Evolutionary conservation across 2,113 vertebrate genomes (phyloP), one percentile per base, ranked within the genome.

Genomic region (Arizona elegans): DNA sequence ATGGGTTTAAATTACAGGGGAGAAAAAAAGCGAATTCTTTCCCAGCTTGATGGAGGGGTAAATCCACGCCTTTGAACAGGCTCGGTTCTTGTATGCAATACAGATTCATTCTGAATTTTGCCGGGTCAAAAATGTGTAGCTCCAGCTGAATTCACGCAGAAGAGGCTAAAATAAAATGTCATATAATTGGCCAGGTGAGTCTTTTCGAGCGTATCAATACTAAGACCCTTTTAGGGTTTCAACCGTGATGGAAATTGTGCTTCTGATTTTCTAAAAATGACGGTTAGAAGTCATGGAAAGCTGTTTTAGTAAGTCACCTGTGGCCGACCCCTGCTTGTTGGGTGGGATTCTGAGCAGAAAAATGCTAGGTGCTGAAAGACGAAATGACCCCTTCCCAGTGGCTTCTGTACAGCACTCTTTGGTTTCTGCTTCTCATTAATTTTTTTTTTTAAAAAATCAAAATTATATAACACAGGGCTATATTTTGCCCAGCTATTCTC

Each of bases 381-480:
- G 8, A 11, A 38, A 59, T 9, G 0, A 11, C 8, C 13, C 5
- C 17, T 5, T n/a, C 52, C 1, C 24, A 0, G 43, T 5, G 6
- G 4, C 81, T 53, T 26, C 26, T 2, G 52, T 6, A 87, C 23
- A 86, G 9, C 53, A 26, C 4, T 2, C 85, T n/a, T 53, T 26
- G 62, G 29, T 70, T n/a, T 75, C n/a, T 0, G 5, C n/a, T 75
- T 75, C n/a, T 75, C 65, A 75, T 62, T 26, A 62, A 26, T 8
- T 59, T 62, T 26, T 58, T 23, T 23, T 23, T 59, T 21, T 3
- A 62, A 59, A 9, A 62, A 12, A 29, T 75, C 26, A 70, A n/a
- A 75, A 75, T 75, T 33, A 75, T 75, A 33, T 75, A 33, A 75
- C n/a, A 15, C 65, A 75, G n/a, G 65, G 29, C 65, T 75, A 33